Evolutionary conservation across 2,113 vertebrate genomes (phyloP), one percentile per base, ranked within the genome.

Genomic region (Dromiciops gliroides): DNA sequence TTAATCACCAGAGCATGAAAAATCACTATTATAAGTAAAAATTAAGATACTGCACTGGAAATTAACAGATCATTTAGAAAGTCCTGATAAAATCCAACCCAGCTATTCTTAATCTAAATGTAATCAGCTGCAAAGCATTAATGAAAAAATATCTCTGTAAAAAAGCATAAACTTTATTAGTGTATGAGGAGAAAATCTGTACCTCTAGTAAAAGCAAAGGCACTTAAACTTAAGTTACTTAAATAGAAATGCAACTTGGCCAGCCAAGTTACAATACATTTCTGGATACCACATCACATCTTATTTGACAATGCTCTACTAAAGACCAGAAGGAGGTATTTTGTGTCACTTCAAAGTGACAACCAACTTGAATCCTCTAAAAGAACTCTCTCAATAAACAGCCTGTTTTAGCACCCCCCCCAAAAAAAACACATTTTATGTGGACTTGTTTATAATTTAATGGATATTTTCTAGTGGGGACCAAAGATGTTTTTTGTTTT

Each of bases 181-280:
- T 50, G 11, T 97, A 97, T 90, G 83, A 90, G 93, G 60, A 89
- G 92, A 95, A 98, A 97, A 95, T 88, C 98, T 96, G 91, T 7
- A 96, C 95, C 95, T 96, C 94, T 97, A 96, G 95, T 97, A 98
- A 95, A 97, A 98, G 96, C 83, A 97, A 97, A 98, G 98, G 97
- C 96, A 97, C 94, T 94, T 83, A 52, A 95, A 93, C 90, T 94
- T 90, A 92, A 91, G 53, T 94, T 92, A 90, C 92, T 97, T 97
- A 96, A 98, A 97, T 94, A 98, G 97, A 96, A 96, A 97, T 92
- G 96, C 88, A 98, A 99, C 99, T 98, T 98, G 99, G 99, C 99
- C 99, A 98, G 99, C 99, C 99, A 99, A 99, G 99, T 98, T 97
- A 98, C 96, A 97, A 97, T 11, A 48, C 12, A 49, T 14, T 93